Conservation (phyloP, 2,113 vertebrate species). For the Cinclus mexicanus region DNA sequence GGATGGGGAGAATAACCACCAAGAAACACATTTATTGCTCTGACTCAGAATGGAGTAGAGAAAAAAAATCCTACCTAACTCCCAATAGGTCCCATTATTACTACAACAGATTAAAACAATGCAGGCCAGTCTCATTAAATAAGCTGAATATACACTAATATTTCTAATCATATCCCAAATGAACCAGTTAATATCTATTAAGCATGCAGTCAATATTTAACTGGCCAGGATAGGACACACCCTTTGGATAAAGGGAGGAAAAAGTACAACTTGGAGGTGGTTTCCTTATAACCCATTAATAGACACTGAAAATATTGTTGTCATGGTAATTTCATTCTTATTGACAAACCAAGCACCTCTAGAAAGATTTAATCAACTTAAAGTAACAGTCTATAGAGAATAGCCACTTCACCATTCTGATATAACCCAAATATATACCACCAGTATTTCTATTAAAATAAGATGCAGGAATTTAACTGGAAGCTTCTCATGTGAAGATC, state of each 20-base stretch:
- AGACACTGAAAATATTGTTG: not conserved
- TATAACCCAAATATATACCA: not conserved
- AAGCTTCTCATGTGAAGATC: not conserved
- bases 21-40: not conserved
- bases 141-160: slow-evolving; percentile 23
- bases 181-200: slow-evolving; percentile 26
- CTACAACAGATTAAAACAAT: not conserved
- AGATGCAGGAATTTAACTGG: not conserved
- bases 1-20: not conserved
- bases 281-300: not conserved
- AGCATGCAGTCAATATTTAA: not conserved
- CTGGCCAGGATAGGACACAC: not conserved
- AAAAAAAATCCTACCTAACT: not conserved
- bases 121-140: slow-evolving; percentile 9
- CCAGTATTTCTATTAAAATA: not conserved
- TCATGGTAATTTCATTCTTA: not conserved
- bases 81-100: slow-evolving; percentile 34
- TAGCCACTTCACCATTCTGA: not conserved
- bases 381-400: not conserved
- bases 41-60: not conserved
- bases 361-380: not conserved
- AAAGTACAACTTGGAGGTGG: not conserved
- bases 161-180: slow-evolving; percentile 27
- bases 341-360: not conserved
- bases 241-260: not conserved